Conservation (phyloP, 2,797 vertebrate species). For the Parauchenoglanis ngamensis region DNA sequence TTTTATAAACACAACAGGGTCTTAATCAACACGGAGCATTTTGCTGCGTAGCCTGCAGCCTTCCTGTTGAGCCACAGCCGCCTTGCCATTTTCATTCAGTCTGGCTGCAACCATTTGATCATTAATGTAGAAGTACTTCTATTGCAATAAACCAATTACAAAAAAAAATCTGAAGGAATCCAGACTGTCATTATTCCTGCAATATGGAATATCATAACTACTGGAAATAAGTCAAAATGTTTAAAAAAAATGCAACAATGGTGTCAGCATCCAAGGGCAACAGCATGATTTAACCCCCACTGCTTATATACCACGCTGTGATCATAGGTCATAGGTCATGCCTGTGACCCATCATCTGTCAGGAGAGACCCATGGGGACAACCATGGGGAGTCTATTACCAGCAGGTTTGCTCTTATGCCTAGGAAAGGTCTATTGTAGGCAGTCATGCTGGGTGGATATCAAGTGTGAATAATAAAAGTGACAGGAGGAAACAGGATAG, state of each 20-base stretch:
- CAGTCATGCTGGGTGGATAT: constrained; percentile 38
- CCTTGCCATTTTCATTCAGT: not conserved
- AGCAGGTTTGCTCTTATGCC: constrained; percentile 49
- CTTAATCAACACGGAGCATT: constrained; percentile 1
- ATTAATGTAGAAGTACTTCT: not conserved
- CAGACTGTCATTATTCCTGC: not conserved
- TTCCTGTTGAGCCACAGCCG: constrained; percentile 5
- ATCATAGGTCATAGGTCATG: constrained; percentile 49
- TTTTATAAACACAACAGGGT: constrained; percentile 3
- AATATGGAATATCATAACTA: not conserved
- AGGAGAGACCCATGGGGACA: constrained; percentile 51
- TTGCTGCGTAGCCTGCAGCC: constrained; percentile 5
- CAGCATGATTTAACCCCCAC: constrained; percentile 23
- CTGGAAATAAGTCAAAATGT: no score
- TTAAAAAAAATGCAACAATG: constrained; percentile 28
- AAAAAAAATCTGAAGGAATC: not conserved
- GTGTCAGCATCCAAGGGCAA: constrained; percentile 31
- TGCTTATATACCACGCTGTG: constrained; percentile 34
- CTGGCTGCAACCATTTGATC: not conserved
- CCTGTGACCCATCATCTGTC: constrained; percentile 60
- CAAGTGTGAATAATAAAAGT: constrained; percentile 52
- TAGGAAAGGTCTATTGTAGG: constrained; percentile 53
- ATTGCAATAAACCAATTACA: not conserved
- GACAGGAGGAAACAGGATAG: constrained; percentile 39
- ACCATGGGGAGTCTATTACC: constrained; percentile 59